Percentiles rank a stretch among this genome's conserved stretches.
Evolutionary conservation across 2,113 vertebrate genomes (phyloP).

Genomic region (Oceanodroma tethys): DNA sequence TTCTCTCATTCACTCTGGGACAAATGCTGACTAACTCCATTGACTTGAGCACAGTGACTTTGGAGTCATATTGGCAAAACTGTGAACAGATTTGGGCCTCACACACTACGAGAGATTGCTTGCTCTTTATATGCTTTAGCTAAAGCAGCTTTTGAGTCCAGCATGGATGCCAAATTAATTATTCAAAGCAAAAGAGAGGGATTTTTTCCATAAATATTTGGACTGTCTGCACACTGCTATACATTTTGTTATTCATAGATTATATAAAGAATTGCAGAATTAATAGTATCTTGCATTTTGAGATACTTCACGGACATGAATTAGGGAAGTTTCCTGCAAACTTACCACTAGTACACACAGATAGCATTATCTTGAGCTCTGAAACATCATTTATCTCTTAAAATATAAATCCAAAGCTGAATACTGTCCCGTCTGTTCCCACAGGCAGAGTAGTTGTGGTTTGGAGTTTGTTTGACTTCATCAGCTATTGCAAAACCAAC

Average conservation of each 20-base stretch:
- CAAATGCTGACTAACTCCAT: conserved; percentile 8
- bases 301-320: not conserved
- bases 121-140: not conserved
- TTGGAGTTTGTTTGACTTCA: not conserved
- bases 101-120: not conserved
- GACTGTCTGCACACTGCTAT: not conserved
- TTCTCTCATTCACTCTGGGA: not conserved
- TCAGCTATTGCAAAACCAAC: conserved; percentile 35
- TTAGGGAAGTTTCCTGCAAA: not conserved
- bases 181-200: not conserved
- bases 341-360: not conserved
- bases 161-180: conserved; percentile 36
- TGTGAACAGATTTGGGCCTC: not conserved
- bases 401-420: not conserved
- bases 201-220: conserved; percentile 1
- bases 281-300: not conserved
- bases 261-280: not conserved
- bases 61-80: not conserved
- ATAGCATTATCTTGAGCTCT: not conserved
- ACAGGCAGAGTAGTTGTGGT: not conserved
- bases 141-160: conserved; percentile 2
- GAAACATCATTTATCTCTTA: not conserved
- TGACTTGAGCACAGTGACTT: not conserved
- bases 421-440: not conserved
- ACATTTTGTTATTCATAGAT: not conserved